Evolutionary conservation across 30 jellyfish, hydroid and myxozoan species (phyloP).

Genomic region (Nemopilema nomurai): DNA sequence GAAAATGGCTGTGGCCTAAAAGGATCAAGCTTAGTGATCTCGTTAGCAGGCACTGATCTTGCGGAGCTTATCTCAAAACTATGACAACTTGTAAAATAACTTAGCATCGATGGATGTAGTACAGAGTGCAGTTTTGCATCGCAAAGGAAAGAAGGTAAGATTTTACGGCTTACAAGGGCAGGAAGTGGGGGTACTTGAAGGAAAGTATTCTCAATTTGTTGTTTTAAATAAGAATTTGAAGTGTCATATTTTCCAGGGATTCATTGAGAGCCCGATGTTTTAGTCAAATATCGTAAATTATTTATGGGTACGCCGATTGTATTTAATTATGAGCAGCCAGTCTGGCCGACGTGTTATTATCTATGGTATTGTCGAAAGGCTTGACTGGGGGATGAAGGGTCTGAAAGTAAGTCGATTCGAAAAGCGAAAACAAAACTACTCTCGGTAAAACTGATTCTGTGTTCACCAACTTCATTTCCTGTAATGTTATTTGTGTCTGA

Average conservation of each 20-base stretch:
- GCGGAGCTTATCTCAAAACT: constrained; percentile 51
- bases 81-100: constrained; percentile 31
- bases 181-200: not conserved
- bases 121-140: constrained; percentile 71
- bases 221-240: not conserved
- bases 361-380: not conserved
- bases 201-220: not conserved
- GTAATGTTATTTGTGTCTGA: not conserved
- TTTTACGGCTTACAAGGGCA: constrained; percentile 4
- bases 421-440: not conserved
- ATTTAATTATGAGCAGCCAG: not conserved
- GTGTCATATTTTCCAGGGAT: not conserved
- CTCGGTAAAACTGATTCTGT: not conserved
- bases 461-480: not conserved
- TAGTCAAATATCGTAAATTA: not conserved
- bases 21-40: constrained; percentile 42
- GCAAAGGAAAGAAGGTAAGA: constrained; percentile 94
- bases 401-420: not conserved
- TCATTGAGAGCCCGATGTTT: not conserved
- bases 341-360: not conserved
- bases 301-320: not conserved
- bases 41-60: constrained; percentile 36
- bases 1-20: constrained; percentile 68
- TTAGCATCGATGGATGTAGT: constrained; percentile 69
- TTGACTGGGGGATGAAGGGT: not conserved